These are phyloP conservation scores for Drosophila sordidula DNA, from an alignment of 2,888 invertebrate genomes.

Conservation along the genomic window DNA sequence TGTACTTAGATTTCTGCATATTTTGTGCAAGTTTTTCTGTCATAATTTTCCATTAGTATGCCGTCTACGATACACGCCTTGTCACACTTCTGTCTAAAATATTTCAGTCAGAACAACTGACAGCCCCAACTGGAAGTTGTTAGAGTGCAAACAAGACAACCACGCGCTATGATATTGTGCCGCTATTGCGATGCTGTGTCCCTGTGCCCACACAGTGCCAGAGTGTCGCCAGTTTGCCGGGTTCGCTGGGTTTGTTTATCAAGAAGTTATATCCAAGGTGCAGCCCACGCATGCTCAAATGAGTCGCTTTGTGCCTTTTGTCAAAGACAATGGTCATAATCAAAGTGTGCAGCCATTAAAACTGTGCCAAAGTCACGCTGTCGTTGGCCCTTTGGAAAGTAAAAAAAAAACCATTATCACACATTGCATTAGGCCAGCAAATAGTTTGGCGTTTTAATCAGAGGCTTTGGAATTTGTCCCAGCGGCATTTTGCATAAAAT, in stretches of 20 bases:
- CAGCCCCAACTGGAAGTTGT: conserved; percentile 63
- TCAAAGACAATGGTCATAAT: conserved; percentile 24
- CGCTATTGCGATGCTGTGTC: conserved; percentile 17
- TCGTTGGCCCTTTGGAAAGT: conserved; percentile 53
- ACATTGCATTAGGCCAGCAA: conserved; percentile 45
- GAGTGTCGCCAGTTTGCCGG: conserved; percentile 69
- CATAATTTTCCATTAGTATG: conserved; percentile 41
- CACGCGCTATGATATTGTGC: conserved; percentile 37
- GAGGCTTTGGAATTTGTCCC: conserved; percentile 41
- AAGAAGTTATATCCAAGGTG: conserved; percentile 40
- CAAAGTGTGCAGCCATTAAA: conserved; percentile 51
- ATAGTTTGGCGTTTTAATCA: conserved; percentile 50
- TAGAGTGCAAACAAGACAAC: conserved; percentile 70
- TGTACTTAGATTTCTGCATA: conserved; percentile 9
- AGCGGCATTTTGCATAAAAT: conserved; percentile 64
- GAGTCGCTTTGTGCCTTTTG: conserved; percentile 17
- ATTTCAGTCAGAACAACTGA: conserved; percentile 37
- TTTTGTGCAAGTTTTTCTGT: conserved; percentile 9
- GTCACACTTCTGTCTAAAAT: conserved; percentile 63
- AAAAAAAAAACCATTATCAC: conserved; percentile 57
- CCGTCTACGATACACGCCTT: conserved; percentile 46
- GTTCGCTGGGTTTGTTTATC: conserved; percentile 41
- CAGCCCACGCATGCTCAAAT: conserved; percentile 44
- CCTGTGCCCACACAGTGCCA: conserved; percentile 45
- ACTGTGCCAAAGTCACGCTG: conserved; percentile 76